Evolutionary conservation across 2,888 invertebrate species (phyloP).

Genomic region (Acheta domesticus): DNA sequence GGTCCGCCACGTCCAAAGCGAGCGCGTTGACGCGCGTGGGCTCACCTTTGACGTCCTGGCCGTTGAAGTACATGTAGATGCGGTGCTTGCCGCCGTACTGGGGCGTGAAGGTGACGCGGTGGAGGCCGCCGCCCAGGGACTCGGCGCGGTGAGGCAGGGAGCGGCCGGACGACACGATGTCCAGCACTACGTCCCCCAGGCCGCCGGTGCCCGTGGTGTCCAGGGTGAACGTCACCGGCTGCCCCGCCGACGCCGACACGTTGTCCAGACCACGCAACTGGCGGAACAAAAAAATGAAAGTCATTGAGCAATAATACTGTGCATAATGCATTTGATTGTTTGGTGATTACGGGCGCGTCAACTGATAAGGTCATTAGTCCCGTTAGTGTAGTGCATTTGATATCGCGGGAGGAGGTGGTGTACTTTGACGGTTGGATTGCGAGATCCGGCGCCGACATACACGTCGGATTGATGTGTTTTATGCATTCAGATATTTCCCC

Average conservation of each 20-base stretch:
- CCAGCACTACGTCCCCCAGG: slow-evolving; percentile 80
- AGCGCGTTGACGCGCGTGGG: too few relatives aligned
- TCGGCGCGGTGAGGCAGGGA: slow-evolving; percentile 80
- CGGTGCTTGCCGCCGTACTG: slow-evolving; percentile 60
- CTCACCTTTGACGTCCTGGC: slow-evolving; percentile 64
- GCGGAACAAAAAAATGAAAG: background rate
- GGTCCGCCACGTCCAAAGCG: too few relatives aligned
- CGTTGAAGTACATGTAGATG: slow-evolving; percentile 90
- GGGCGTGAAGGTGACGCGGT: slow-evolving; percentile 55
- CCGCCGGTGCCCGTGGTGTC: slow-evolving; percentile 77
- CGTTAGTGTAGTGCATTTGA: too few relatives aligned
- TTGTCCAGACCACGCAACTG: slow-evolving; percentile 66
- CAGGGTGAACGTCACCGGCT: slow-evolving; percentile 80
- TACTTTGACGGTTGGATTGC: too few relatives aligned
- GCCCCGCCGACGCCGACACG: slow-evolving; percentile 77
- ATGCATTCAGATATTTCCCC: too few relatives aligned
- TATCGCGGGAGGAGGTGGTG: too few relatives aligned
- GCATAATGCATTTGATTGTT: too few relatives aligned
- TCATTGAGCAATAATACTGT: too few relatives aligned
- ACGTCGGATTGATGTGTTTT: too few relatives aligned
- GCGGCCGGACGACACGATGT: slow-evolving; percentile 84
- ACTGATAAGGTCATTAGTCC: too few relatives aligned
- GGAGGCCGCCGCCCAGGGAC: slow-evolving; percentile 65
- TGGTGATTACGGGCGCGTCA: too few relatives aligned
- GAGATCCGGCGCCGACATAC: too few relatives aligned